A percentile compares a stretch with the other conserved stretches of the same genome.
phyloP scores from a whole-genome alignment of 2,888 invertebrate species.

The Unio delphinus region DNA sequence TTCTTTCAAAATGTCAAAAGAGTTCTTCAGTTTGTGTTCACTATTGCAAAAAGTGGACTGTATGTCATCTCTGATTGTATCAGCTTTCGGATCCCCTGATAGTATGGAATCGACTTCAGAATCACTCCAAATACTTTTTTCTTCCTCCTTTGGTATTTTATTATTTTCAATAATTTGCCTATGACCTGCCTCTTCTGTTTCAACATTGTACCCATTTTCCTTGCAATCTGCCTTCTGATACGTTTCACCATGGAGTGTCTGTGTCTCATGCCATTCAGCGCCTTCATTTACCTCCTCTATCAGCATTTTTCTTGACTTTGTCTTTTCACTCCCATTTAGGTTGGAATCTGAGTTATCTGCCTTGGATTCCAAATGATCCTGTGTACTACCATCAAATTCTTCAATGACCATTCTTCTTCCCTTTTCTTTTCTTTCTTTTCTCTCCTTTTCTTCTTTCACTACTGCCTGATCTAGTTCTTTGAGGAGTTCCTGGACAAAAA shows the following conservation, averaged over 20 bases:
- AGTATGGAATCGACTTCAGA: conserved; percentile 11
- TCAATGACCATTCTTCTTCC: conserved; percentile 67
- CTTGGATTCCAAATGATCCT: not conserved
- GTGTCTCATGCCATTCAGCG: not conserved
- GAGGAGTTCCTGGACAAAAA: conserved; percentile 48
- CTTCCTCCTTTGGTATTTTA: conserved; percentile 6
- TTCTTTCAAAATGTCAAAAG: conserved; percentile 1
- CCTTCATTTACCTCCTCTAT: conserved; percentile 38
- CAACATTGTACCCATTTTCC: not conserved
- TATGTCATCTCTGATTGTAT: not conserved
- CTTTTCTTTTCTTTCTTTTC: conserved; percentile 53
- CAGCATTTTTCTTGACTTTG: conserved; percentile 19
- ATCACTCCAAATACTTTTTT: conserved; percentile 30
- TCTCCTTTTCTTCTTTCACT: conserved; percentile 32
- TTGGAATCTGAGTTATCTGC: conserved; percentile 3
- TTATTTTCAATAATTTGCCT: conserved; percentile 1
- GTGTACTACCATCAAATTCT: conserved; percentile 55
- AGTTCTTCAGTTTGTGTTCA: too few relatives aligned
- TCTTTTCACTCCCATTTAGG: conserved; percentile 2
- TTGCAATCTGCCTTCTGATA: conserved; percentile 9
- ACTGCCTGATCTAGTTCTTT: conserved; percentile 46
- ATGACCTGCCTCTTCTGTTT: not conserved
- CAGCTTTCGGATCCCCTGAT: not conserved
- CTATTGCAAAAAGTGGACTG: too few relatives aligned
- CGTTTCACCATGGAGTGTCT: conserved; percentile 13